Conservation (phyloP, 2,888 invertebrate genomes). For the Hypsopygia costalis region DNA sequence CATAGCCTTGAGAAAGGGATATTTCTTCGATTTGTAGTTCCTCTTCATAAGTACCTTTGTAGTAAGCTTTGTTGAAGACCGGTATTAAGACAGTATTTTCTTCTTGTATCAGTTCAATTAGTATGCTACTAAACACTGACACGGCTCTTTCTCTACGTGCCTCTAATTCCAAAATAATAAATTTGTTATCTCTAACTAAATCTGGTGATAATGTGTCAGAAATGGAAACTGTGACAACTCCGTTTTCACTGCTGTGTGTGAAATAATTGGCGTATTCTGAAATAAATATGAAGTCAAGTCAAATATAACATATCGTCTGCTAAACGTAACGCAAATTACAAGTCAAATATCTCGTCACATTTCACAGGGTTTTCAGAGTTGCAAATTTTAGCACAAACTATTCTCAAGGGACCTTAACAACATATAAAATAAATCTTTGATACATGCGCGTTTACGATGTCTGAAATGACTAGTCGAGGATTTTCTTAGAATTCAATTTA, state of each 20-base stretch:
- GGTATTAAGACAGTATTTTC: constrained; percentile 21
- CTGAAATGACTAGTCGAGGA: too few species aligned
- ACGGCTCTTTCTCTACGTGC: constrained; percentile 45
- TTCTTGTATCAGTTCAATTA: constrained; percentile 37
- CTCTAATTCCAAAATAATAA: constrained; percentile 48
- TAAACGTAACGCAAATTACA: too few species aligned
- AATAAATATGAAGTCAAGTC: too few species aligned
- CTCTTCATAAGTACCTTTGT: constrained; percentile 27
- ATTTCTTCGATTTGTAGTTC: constrained; percentile 27
- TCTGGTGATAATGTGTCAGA: constrained; percentile 27
- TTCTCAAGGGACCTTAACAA: too few species aligned
- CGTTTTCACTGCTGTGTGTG: constrained; percentile 20
- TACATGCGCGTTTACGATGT: too few species aligned
- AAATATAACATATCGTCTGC: too few species aligned
- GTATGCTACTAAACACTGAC: constrained; percentile 34
- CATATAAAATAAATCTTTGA: too few species aligned
- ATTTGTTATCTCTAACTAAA: constrained; percentile 25
- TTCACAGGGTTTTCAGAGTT: too few species aligned
- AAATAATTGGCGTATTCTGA: constrained; percentile 40
- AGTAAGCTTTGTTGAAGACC: constrained; percentile 29
- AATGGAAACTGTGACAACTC: constrained; percentile 29
- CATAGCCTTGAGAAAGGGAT: constrained; percentile 26
- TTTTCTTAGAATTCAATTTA: too few species aligned
- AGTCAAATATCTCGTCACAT: too few species aligned
- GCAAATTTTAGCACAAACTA: too few species aligned